Conservation (phyloP, 1,140 invertebrate species). For the Drosophila pallidifrons region DNA sequence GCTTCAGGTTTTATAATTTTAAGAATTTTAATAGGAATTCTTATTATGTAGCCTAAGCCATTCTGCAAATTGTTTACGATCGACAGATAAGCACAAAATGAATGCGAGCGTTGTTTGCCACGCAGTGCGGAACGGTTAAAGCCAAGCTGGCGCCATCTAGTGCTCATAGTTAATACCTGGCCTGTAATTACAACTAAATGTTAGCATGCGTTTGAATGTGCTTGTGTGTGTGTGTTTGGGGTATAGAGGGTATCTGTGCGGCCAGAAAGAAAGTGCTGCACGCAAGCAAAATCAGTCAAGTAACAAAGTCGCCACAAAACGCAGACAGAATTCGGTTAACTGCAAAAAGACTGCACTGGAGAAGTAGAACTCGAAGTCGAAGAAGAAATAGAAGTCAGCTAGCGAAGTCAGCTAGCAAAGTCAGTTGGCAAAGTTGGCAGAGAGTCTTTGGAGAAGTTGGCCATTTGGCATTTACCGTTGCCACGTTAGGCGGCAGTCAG, state of each 20-base stretch:
- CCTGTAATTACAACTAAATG: not conserved
- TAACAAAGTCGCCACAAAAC: conserved; percentile 10
- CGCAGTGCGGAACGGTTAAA: conserved; percentile 1
- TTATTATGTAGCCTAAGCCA: not conserved
- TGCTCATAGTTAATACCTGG: not conserved
- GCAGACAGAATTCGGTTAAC: conserved; percentile 68
- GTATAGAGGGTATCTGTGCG: no score
- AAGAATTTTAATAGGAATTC: not conserved
- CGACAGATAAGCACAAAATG: not conserved
- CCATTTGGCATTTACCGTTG: conserved; percentile 63
- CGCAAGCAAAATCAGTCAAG: conserved; percentile 21
- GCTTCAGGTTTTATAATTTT: not conserved
- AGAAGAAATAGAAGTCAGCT: conserved; percentile 35
- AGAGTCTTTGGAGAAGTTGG: conserved; percentile 33
- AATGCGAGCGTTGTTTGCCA: not conserved
- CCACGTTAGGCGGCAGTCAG: conserved; percentile 23
- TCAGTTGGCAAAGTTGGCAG: no score
- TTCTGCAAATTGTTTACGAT: not conserved
- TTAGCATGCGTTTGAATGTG: not conserved
- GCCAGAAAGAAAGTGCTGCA: conserved; percentile 5
- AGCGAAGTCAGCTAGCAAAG: no score
- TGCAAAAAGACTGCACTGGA: conserved; percentile 26
- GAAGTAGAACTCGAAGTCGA: not conserved
- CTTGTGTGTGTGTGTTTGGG: not conserved
- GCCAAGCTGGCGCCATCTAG: conserved; percentile 1